Percentiles rank a stretch among this genome's conserved stretches.
phyloP scores from a whole-genome alignment of 1,140 invertebrate species.

The Diprion similis region DNA sequence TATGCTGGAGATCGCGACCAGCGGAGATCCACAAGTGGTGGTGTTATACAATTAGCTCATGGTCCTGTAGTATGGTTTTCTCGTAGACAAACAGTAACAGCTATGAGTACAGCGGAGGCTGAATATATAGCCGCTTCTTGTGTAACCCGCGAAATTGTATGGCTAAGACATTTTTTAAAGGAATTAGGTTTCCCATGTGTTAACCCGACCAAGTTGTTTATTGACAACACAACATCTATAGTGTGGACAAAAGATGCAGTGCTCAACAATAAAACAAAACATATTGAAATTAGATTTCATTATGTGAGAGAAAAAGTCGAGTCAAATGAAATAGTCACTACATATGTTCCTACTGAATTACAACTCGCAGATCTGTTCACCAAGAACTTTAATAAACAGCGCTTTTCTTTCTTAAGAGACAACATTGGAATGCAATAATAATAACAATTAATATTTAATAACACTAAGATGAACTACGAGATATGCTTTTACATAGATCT shows the following conservation, averaged over 20 bases:
- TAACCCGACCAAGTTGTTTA: constrained; percentile 20
- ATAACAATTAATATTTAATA: too few relatives aligned
- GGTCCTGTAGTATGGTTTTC: constrained; percentile 30
- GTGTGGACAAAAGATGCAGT: constrained; percentile 24
- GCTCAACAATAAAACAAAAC: constrained; percentile 33
- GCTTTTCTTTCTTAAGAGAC: too few relatives aligned
- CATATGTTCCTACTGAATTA: constrained; percentile 26
- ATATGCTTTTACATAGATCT: too few relatives aligned
- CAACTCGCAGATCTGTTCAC: constrained; percentile 32
- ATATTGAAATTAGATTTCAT: constrained; percentile 35
- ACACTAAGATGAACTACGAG: too few relatives aligned
- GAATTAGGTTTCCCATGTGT: constrained; percentile 16
- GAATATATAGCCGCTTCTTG: constrained; percentile 43
- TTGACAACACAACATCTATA: constrained; percentile 31
- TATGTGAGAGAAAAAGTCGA: constrained; percentile 30
- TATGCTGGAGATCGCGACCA: constrained; percentile 14
- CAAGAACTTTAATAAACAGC: constrained; percentile 15
- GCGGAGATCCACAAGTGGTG: constrained; percentile 32
- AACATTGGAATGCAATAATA: too few relatives aligned
- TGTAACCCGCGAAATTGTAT: constrained; percentile 47
- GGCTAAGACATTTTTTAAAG: constrained; percentile 35
- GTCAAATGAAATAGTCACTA: constrained; percentile 19
- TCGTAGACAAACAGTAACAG: constrained; percentile 31
- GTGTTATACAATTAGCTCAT: constrained; percentile 32
- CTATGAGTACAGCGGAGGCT: constrained; percentile 36